A percentile compares a stretch with the other conserved stretches of the same genome.
These are phyloP conservation scores for Strigamia transsilvanica DNA, from an alignment of 2,888 invertebrate species.

Conservation along the genomic window DNA sequence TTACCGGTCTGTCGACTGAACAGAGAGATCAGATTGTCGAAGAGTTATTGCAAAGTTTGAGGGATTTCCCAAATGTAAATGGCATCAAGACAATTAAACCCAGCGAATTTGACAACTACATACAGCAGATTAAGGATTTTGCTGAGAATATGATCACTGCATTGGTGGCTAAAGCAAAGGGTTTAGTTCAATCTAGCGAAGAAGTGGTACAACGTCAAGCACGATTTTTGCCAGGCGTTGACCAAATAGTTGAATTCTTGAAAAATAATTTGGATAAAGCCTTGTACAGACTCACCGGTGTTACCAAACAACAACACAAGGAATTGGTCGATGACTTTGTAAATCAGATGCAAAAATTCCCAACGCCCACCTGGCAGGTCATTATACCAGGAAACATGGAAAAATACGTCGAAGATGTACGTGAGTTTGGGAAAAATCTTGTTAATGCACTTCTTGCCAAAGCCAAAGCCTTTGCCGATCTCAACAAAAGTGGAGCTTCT, in stretches of 20 bases:
- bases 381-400: background rate
- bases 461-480: background rate
- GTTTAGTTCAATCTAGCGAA: too few species aligned
- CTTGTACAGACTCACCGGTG: background rate
- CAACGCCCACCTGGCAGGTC: background rate
- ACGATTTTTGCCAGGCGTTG: background rate
- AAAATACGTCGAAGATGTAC: background rate
- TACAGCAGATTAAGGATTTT: background rate
- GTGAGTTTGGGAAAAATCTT: background rate
- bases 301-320: background rate
- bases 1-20: too few species aligned
- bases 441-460: background rate
- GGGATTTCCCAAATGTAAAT: background rate
- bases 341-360: background rate
- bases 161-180: background rate
- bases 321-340: background rate
- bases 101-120: background rate
- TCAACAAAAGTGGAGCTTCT: background rate
- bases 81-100: background rate
- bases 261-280: background rate
- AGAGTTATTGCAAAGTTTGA: background rate
- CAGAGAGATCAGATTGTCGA: background rate
- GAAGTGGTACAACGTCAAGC: too few species aligned
- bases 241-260: background rate
- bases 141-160: background rate